Conservation (phyloP, 2,797 vertebrate genomes). For the Lacerta viridis region DNA sequence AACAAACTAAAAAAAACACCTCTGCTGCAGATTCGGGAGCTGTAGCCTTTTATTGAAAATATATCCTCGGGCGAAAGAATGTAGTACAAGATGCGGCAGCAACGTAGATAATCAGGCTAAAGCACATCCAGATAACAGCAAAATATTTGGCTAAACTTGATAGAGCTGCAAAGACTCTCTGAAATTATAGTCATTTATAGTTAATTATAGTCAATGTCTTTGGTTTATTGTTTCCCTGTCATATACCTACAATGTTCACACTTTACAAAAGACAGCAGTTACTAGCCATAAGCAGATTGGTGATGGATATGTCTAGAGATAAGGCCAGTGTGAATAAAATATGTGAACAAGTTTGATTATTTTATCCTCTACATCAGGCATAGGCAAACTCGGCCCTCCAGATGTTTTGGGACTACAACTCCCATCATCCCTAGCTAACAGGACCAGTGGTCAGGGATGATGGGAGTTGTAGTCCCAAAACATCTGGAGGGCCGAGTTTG, state of each 20-base stretch:
- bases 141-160: not conserved
- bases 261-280: not conserved
- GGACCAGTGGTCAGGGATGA: no score
- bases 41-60: slow-evolving; percentile 29
- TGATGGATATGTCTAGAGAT: not conserved
- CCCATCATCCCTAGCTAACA: no score
- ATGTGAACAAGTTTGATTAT: no score
- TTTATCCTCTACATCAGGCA: no score
- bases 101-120: not conserved
- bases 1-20: not conserved
- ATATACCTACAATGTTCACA: not conserved
- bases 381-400: no score
- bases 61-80: not conserved
- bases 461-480: no score
- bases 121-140: slow-evolving; percentile 1
- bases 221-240: not conserved
- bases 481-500: no score
- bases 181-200: not conserved
- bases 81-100: not conserved
- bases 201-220: not conserved
- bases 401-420: no score
- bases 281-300: not conserved
- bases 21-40: not conserved
- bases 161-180: not conserved
- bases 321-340: no score